phyloP scores from a whole-genome alignment of 1,140 invertebrate species.

The Dinothrombium tinctorium region DNA sequence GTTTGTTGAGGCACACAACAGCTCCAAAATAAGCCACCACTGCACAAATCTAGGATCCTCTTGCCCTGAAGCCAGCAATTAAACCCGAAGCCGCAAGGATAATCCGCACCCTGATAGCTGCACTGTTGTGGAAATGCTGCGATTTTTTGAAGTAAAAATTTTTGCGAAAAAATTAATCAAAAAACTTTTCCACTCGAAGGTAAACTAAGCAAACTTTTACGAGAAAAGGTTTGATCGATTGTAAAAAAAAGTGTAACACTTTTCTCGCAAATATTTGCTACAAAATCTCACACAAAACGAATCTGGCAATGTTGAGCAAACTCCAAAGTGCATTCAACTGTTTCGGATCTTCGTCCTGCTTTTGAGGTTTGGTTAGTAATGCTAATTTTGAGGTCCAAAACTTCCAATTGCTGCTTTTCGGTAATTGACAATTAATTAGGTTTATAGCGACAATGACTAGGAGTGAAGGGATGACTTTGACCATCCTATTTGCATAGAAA shows the following conservation, averaged over 20 bases:
- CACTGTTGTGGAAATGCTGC: constrained; percentile 77
- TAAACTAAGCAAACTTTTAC: not conserved
- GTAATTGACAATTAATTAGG: too few relatives aligned
- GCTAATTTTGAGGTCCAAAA: not conserved
- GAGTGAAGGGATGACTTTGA: too few relatives aligned
- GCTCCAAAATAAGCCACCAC: constrained; percentile 74
- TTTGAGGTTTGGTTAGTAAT: constrained; percentile 1
- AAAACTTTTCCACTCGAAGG: not conserved
- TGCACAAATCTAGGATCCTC: constrained; percentile 57
- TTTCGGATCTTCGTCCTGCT: constrained; percentile 5
- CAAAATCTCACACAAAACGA: constrained; percentile 14
- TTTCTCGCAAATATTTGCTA: too few relatives aligned
- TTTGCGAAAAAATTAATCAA: not conserved
- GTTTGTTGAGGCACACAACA: constrained; percentile 57
- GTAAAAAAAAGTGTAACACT: too few relatives aligned
- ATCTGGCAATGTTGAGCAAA: constrained; percentile 14
- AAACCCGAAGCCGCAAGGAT: constrained; percentile 65
- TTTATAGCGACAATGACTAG: too few relatives aligned
- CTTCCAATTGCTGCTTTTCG: too few relatives aligned
- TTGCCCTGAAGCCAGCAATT: constrained; percentile 65
- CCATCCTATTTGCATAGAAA: too few relatives aligned
- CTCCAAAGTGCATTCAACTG: constrained; percentile 11
- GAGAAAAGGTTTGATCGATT: not conserved
- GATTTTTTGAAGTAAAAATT: not conserved
- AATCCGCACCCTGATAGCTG: constrained; percentile 60